Evolutionary conservation across 2,113 vertebrate genomes (phyloP).

Genomic region (Dipodomys ordii): DNA sequence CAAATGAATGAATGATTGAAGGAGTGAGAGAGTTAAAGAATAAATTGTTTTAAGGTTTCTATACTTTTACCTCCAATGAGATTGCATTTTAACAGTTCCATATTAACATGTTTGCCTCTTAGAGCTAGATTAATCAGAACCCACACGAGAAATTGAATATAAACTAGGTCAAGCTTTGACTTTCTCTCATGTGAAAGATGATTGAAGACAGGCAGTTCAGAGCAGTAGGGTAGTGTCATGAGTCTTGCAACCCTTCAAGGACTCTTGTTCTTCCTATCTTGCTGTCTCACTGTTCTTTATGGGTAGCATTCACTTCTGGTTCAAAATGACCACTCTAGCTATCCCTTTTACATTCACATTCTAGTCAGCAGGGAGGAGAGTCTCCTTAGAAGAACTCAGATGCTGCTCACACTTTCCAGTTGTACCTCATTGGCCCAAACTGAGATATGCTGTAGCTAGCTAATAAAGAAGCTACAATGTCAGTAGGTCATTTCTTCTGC

Average conservation of each 20-base stretch:
- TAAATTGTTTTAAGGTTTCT: neutral
- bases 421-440: neutral
- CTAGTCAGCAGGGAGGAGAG: neutral
- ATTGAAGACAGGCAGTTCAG: neutral
- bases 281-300: neutral
- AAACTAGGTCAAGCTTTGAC: neutral
- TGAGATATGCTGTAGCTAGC: neutral
- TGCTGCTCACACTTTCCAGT: neutral
- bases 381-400: neutral
- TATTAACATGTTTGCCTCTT: neutral
- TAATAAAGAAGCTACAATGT: neutral
- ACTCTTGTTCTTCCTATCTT: neutral
- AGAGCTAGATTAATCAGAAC: slow-evolving; percentile 21
- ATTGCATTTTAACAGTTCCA: neutral
- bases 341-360: neutral
- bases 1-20: neutral
- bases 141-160: neutral
- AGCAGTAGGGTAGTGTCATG: neutral
- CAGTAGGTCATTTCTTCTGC: neutral
- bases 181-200: neutral
- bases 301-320: neutral
- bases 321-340: neutral
- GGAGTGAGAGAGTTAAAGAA: no score
- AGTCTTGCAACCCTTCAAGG: neutral
- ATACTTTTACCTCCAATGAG: no score